Conservation (phyloP, 2,113 vertebrate genomes). For the Oryzias melastigma region DNA sequence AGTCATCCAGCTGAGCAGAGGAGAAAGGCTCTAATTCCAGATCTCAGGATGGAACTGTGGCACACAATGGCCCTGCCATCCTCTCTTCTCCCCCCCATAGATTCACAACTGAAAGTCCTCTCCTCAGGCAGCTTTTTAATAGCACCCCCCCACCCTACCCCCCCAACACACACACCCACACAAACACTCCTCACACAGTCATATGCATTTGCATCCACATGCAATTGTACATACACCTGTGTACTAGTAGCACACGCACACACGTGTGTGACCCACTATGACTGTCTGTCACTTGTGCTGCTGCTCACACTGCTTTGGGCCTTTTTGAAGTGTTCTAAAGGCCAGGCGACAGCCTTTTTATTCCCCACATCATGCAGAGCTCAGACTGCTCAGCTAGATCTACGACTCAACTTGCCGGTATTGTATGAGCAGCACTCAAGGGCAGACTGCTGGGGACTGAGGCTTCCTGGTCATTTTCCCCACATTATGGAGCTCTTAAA, state of each 20-base stretch:
- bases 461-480: constrained; percentile 42
- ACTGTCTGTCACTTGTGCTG: constrained; percentile 51
- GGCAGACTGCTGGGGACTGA: constrained; percentile 26
- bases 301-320: constrained; percentile 54
- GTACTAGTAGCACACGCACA: constrained; percentile 20
- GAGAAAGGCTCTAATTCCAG: constrained; percentile 82
- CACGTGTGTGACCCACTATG: constrained; percentile 45
- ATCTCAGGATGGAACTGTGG: constrained; percentile 72
- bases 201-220: constrained; percentile 25
- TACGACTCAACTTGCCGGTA: constrained; percentile 19
- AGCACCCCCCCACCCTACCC: constrained; percentile 49
- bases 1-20: constrained; percentile 69
- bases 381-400: constrained; percentile 41
- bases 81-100: constrained; percentile 61
- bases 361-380: constrained; percentile 54
- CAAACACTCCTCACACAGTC: constrained; percentile 28
- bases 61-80: constrained; percentile 73
- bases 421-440: constrained; percentile 50
- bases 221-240: constrained; percentile 24
- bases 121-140: constrained; percentile 73
- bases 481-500: constrained; percentile 45
- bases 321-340: constrained; percentile 69
- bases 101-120: constrained; percentile 71
- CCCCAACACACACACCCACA: constrained; percentile 21
- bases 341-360: constrained; percentile 64